Evolutionary conservation across 2,888 invertebrate species (phyloP), one percentile per base, ranked within the genome.

Genomic region (Hermaeophaga mercurialis): DNA sequence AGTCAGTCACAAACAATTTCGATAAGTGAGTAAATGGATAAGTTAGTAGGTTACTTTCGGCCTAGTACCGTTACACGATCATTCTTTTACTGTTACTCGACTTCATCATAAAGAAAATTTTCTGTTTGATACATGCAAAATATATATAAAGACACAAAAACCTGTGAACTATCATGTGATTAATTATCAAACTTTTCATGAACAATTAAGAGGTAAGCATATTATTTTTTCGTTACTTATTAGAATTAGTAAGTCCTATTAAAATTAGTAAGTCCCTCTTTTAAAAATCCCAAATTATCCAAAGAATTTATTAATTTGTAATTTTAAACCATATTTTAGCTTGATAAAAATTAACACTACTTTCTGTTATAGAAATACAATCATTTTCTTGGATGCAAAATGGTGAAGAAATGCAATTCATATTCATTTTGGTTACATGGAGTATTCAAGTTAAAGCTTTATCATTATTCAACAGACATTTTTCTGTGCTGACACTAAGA

Each of bases 31-130:
- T 24, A 33, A 45, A 31, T 33, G 33, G 45, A 11, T 33, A 45
- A 45, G 45, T 44, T 44, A 44, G 69, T 70, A 65, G 71, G 71
- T 67, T 68, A 69, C 67, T 69, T 71, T 70, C 67, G 65, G 68
- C 62, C 59, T 54, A 60, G 66, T 70, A 65, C 70, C 70, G 71
- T 70, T 70, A 70, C 54, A n/a, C 59, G 64, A 63, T 61, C 61
- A 63, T 63, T 64, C 61, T 66, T 66, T 66, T 70, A 70, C 71
- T 70, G 70, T 71, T 71, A 70, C 45, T 49, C 48, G 46, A 48
- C 48, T 24, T 14, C 36, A n/a, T 28, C 22, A 24, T 44, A 58
- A 24, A 24, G 24, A 4, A 24, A 4, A 24, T 6, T 6, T 24
- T 24, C 24, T 24, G 4, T 24, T 8, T 24, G 24, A 4, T 6